Conservation (phyloP, 2,113 vertebrate species). For the Pithys albifrons region DNA sequence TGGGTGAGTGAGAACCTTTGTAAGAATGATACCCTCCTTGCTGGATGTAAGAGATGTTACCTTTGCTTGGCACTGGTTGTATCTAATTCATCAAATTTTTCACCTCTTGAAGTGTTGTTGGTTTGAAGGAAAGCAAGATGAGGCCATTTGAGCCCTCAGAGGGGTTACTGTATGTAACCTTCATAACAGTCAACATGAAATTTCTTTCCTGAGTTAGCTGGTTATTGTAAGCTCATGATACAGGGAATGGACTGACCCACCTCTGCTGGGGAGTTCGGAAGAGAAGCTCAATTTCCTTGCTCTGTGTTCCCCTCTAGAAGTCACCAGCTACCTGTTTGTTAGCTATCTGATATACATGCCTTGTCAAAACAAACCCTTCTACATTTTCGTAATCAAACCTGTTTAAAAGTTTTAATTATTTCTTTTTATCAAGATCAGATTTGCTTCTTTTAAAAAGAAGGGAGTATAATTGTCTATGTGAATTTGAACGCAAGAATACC, state of each 20-base stretch:
- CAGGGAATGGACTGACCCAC: not conserved
- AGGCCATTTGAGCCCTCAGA: not conserved
- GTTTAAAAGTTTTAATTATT: not conserved
- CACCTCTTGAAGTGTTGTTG: not conserved
- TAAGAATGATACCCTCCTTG: not conserved
- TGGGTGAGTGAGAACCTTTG: constrained; percentile 39
- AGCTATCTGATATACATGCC: accelerated
- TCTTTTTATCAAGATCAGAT: too few species aligned
- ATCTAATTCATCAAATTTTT: not conserved
- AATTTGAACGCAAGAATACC: too few species aligned
- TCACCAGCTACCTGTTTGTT: not conserved
- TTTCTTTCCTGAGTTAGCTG: not conserved
- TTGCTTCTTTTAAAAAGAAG: not conserved
- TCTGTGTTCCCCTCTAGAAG: not conserved
- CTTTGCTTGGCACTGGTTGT: not conserved
- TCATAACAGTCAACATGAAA: accelerated
- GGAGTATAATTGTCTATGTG: too few species aligned
- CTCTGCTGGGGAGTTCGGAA: not conserved
- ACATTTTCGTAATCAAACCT: not conserved
- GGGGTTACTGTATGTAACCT: not conserved
- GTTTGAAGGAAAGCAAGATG: not conserved
- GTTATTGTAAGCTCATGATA: not conserved
- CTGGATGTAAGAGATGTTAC: not conserved
- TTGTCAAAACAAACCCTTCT: not conserved
- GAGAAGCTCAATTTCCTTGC: not conserved